A percentile compares a stretch with the other conserved stretches of the same genome.
Evolutionary conservation across 2,797 vertebrate genomes (phyloP).

Genomic region (Mastacembelus armatus): DNA sequence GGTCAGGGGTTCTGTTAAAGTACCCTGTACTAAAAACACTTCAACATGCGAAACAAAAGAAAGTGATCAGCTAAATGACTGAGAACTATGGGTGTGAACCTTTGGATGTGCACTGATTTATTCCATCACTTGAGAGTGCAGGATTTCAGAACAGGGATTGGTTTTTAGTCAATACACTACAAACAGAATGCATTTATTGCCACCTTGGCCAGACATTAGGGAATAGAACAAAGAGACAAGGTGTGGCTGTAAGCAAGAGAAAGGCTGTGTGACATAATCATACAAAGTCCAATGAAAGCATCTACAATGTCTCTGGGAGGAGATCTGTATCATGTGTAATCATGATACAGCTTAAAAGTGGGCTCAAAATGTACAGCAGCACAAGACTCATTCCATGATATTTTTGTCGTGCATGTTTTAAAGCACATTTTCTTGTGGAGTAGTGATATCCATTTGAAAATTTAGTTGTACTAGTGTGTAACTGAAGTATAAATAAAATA

Average conservation of each 20-base stretch:
- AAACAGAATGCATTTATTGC: neutral
- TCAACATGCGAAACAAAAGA: neutral
- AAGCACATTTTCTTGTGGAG: neutral
- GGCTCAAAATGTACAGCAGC: neutral
- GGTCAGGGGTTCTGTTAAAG: neutral
- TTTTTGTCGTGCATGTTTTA: too few species aligned
- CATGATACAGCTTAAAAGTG: neutral
- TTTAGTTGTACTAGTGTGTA: too few species aligned
- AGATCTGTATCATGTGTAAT: neutral
- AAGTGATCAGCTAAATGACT: neutral
- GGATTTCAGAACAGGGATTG: neutral
- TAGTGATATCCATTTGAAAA: neutral
- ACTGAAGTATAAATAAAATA: neutral
- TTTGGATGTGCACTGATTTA: neutral
- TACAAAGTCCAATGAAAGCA: slow-evolving; percentile 15
- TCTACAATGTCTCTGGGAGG: neutral
- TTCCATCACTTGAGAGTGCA: neutral
- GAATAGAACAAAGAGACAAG: slow-evolving; percentile 13
- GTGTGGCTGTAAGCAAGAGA: slow-evolving; percentile 29
- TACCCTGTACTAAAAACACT: too few species aligned
- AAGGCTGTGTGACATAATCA: slow-evolving; percentile 16
- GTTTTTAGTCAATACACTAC: slow-evolving; percentile 6
- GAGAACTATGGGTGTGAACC: neutral
- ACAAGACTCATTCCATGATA: neutral
- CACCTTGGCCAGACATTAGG: neutral